Percentiles rank a stretch among this genome's conserved stretches.
phyloP scores from a whole-genome alignment of 2,113 vertebrate species.

The Tautogolabrus adspersus region DNA sequence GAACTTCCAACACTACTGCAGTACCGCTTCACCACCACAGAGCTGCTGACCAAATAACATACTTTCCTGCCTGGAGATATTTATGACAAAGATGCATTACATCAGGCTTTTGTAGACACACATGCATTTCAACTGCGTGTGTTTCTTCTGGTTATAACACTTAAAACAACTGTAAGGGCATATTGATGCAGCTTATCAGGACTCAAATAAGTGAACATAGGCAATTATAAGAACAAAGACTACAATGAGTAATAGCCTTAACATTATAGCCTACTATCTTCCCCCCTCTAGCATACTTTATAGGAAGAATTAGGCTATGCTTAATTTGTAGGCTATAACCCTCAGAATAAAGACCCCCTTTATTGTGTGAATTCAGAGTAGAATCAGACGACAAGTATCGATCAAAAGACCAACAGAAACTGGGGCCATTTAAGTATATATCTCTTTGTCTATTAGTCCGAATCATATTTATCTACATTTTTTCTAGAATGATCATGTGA shows the following conservation, averaged over 20 bases:
- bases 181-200: not conserved
- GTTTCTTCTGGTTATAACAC: not conserved
- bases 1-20: conserved; percentile 47
- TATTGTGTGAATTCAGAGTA: not conserved
- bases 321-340: too few species aligned
- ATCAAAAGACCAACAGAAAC: not conserved
- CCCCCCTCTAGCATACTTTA: not conserved
- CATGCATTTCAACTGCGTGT: too few species aligned
- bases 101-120: conserved; percentile 7
- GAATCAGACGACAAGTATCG: too few species aligned
- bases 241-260: not conserved
- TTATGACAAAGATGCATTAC: conserved; percentile 1
- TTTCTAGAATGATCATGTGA: not conserved
- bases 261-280: not conserved
- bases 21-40: conserved; percentile 36
- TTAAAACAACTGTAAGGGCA: not conserved
- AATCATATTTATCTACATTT: not conserved
- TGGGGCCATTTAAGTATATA: not conserved
- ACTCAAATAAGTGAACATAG: too few species aligned
- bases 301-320: not conserved
- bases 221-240: conserved; percentile 22
- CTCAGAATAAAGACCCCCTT: not conserved
- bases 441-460: not conserved
- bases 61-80: conserved; percentile 11
- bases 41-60: conserved; percentile 39